These are phyloP conservation scores for Chroicocephalus ridibundus DNA, from an alignment of 2,113 vertebrate species.

Conservation along the genomic window DNA sequence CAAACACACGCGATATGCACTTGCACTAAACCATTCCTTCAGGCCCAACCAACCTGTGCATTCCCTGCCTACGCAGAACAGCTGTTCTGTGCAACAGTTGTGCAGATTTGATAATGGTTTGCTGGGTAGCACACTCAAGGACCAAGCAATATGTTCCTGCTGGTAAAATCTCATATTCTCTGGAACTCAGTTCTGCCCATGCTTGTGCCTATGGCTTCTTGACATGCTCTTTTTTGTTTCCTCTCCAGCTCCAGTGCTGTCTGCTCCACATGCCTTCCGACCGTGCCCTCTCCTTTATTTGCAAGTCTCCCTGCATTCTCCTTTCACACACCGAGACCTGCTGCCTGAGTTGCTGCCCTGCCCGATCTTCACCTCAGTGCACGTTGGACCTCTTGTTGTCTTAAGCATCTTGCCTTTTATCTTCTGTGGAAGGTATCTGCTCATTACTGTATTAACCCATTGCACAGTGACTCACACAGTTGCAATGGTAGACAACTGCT, in stretches of 20 bases:
- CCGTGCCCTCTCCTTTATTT: not conserved
- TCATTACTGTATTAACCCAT: not conserved
- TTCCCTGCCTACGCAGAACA: not conserved
- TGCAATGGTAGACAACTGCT: not conserved
- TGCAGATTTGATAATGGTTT: not conserved
- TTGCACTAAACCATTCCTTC: not conserved
- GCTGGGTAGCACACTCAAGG: not conserved
- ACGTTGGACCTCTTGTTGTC: not conserved
- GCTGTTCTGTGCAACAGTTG: not conserved
- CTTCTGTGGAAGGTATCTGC: not conserved
- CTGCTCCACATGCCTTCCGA: not conserved
- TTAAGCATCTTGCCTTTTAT: not conserved
- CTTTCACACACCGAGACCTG: not conserved
- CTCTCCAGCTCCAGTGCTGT: not conserved
- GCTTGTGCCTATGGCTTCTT: not conserved
- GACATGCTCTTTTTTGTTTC: not conserved
- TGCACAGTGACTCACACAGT: not conserved
- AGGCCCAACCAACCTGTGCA: not conserved
- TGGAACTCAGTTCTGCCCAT: not conserved
- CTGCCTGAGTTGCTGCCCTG: not conserved
- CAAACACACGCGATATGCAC: not conserved
- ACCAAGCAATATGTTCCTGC: not conserved
- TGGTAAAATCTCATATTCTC: not conserved
- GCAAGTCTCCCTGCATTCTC: not conserved
- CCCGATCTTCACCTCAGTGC: not conserved